Evolutionary conservation across 2,113 vertebrate species (phyloP).

Genomic region (Chlorodrepanis virens): DNA sequence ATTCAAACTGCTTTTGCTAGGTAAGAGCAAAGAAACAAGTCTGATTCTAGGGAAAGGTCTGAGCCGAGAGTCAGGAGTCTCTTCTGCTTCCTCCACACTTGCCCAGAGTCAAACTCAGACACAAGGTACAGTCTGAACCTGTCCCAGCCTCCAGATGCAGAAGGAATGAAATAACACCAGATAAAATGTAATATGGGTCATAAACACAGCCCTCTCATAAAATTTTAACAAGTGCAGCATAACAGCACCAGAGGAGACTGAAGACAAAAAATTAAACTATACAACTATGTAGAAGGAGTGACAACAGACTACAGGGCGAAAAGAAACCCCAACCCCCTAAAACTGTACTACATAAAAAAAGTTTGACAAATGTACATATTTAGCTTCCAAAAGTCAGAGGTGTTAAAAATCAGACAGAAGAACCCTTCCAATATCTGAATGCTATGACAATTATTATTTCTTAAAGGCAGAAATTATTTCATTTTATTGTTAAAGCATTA

Average conservation of each 20-base stretch:
- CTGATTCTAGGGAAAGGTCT: not conserved
- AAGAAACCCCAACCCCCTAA: not conserved
- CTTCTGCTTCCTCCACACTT: not conserved
- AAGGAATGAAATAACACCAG: not conserved
- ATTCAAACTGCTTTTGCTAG: not conserved
- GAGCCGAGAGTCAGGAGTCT: not conserved
- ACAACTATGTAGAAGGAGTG: not conserved
- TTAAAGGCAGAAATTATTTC: not conserved
- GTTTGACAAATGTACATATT: not conserved
- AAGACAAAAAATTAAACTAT: not conserved
- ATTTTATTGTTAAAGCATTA: not conserved
- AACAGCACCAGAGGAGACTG: not conserved
- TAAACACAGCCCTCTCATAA: not conserved
- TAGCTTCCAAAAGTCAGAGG: not conserved
- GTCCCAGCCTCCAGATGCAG: not conserved
- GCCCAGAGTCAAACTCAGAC: not conserved
- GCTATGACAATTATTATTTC: not conserved
- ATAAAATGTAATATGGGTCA: not conserved
- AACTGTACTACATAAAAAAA: not conserved
- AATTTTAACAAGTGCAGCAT: not conserved
- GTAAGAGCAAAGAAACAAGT: not conserved
- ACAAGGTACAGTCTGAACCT: not conserved
- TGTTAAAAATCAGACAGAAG: not conserved
- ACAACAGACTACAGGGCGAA: not conserved
- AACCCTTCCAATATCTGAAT: not conserved